These are phyloP conservation scores for Xyrauchen texanus DNA, from an alignment of 2,113 vertebrate species.

Conservation along the genomic window DNA sequence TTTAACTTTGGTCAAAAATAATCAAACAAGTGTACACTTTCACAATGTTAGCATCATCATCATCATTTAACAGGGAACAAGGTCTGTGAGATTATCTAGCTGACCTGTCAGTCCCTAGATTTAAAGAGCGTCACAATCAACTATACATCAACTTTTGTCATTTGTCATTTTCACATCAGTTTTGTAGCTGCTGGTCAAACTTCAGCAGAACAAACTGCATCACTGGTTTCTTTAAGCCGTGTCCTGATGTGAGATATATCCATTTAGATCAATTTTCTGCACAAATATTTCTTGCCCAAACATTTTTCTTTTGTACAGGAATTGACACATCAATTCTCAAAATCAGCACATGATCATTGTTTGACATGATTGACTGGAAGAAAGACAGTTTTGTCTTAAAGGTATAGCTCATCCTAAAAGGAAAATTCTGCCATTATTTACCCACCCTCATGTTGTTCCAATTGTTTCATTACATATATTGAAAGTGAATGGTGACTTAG, in stretches of 20 bases:
- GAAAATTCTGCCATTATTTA: too few relatives aligned
- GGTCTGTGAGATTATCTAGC: conserved; percentile 41
- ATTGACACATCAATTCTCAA: not conserved
- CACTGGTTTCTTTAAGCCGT: conserved; percentile 1
- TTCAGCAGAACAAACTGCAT: conserved; percentile 24
- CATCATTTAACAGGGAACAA: conserved; percentile 39
- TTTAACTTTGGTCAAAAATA: conserved; percentile 81
- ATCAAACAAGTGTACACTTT: conserved; percentile 77
- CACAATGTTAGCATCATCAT: conserved; percentile 51
- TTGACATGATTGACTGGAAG: too few relatives aligned
- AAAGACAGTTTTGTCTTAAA: too few relatives aligned
- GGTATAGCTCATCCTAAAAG: too few relatives aligned
- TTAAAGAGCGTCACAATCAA: conserved; percentile 62
- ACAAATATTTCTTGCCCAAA: not conserved
- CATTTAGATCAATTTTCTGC: too few relatives aligned
- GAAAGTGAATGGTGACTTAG: too few relatives aligned
- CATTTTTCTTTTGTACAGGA: not conserved
- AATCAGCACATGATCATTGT: not conserved
- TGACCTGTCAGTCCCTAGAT: conserved; percentile 53
- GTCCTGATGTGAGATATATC: not conserved
- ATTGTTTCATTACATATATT: too few relatives aligned
- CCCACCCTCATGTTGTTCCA: too few relatives aligned
- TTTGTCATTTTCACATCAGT: conserved; percentile 49
- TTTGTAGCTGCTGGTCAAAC: conserved; percentile 37
- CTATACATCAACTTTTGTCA: conserved; percentile 13